Conservation (phyloP, 1,140 invertebrate species). For the Plutomurus gul region DNA sequence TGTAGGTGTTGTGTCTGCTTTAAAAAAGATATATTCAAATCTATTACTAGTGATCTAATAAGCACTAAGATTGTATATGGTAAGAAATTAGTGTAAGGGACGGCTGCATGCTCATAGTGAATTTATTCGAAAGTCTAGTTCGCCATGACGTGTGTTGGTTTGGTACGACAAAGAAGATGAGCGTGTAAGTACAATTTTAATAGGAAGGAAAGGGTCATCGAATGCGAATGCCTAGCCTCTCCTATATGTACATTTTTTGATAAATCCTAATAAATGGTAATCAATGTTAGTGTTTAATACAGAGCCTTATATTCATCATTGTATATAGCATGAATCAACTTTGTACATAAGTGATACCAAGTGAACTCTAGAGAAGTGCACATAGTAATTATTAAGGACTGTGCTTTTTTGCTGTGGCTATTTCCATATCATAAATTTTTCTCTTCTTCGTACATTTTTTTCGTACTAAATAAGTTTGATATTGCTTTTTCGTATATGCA, state of each 20-base stretch:
- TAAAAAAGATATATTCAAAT: not conserved
- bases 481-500: too few species aligned
- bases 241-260: slow-evolving; percentile 40
- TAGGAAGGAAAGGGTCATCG: slow-evolving; percentile 43
- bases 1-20: not conserved
- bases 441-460: too few species aligned
- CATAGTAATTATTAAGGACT: too few species aligned
- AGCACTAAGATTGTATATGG: not conserved
- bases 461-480: too few species aligned
- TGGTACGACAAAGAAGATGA: slow-evolving; percentile 34
- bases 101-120: slow-evolving; percentile 4
- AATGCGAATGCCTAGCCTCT: slow-evolving; percentile 43
- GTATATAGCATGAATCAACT: slow-evolving; percentile 9
- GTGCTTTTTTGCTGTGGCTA: too few species aligned
- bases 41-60: not conserved
- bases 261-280: slow-evolving; percentile 6
- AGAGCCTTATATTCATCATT: not conserved
- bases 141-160: slow-evolving; percentile 3
- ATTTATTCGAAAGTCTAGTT: not conserved
- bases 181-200: slow-evolving; percentile 54
- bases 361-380: too few species aligned
- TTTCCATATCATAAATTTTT: too few species aligned
- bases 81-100: slow-evolving; percentile 5
- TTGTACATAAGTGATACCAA: slow-evolving; percentile 14
- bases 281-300: not conserved